Percentiles rank a stretch among this genome's conserved stretches.
Evolutionary conservation across 2,797 vertebrate genomes (phyloP).

Genomic region (Octomys mimax): DNA sequence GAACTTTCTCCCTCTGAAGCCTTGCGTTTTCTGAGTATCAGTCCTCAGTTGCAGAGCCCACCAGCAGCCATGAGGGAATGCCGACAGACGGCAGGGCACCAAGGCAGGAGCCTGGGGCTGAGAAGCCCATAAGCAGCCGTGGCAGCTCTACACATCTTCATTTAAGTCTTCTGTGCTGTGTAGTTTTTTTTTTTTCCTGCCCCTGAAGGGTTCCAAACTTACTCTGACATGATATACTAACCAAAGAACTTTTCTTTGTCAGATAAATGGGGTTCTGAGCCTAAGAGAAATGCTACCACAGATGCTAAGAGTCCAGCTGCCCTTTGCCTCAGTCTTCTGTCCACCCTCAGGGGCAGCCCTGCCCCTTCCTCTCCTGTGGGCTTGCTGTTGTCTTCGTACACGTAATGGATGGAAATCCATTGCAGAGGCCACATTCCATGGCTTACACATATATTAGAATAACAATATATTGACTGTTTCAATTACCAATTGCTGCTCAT

Average conservation of each 20-base stretch:
- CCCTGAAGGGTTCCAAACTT: background rate
- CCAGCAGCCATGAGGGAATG: background rate
- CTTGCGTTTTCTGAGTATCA: background rate
- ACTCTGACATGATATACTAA: slow-evolving; percentile 31
- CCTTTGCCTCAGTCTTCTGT: background rate
- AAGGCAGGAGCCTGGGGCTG: background rate
- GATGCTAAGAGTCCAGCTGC: background rate
- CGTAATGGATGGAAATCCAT: background rate
- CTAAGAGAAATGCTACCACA: slow-evolving; percentile 47
- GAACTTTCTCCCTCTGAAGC: background rate
- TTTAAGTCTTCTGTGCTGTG: background rate
- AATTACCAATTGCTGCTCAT: background rate
- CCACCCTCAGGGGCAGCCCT: background rate
- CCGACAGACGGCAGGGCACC: background rate
- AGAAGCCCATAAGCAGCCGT: background rate
- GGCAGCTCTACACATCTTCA: background rate
- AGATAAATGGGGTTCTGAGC: slow-evolving; percentile 20
- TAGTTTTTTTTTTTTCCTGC: background rate
- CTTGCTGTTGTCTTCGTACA: slow-evolving; percentile 5
- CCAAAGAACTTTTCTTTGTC: slow-evolving; percentile 6
- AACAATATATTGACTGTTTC: slow-evolving; percentile 53
- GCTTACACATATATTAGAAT: slow-evolving; percentile 33
- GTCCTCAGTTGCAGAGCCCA: background rate
- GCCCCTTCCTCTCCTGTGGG: background rate
- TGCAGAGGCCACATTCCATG: background rate